phyloP scores from a whole-genome alignment of 2,113 vertebrate species.

The Nibea albiflora region DNA sequence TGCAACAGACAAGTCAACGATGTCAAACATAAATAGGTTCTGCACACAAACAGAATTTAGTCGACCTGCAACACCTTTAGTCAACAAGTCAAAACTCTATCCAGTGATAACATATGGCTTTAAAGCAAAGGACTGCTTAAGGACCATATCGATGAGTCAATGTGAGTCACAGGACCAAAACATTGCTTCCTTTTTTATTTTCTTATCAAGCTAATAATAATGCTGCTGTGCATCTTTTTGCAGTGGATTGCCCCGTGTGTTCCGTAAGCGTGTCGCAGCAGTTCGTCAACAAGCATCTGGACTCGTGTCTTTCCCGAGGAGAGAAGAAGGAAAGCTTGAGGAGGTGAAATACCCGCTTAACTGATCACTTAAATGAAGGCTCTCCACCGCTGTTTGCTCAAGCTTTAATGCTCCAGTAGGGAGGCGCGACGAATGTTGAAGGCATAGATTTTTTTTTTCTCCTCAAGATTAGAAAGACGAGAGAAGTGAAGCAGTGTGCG shows the following conservation, averaged over 20 bases:
- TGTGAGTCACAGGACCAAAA: not conserved
- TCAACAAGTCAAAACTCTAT: not conserved
- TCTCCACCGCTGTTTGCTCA: not conserved
- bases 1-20: too few species aligned
- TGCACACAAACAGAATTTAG: too few species aligned
- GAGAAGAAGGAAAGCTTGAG: constrained; percentile 93
- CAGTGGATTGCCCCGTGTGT: constrained; percentile 96
- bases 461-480: not conserved
- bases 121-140: not conserved
- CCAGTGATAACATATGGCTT: not conserved
- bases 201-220: not conserved
- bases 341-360: constrained; percentile 84
- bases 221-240: constrained; percentile 38
- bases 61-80: too few species aligned
- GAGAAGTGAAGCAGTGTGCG: not conserved
- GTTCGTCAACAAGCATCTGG: constrained; percentile 93
- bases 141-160: too few species aligned
- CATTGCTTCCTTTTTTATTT: not conserved
- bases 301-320: constrained; percentile 88
- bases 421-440: not conserved
- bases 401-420: not conserved
- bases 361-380: not conserved
- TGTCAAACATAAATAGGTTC: too few species aligned
- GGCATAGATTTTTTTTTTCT: constrained; percentile 3
- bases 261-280: constrained; percentile 85